phyloP scores from a whole-genome alignment of 2,113 vertebrate species.

The Erythrolamprus reginae region DNA sequence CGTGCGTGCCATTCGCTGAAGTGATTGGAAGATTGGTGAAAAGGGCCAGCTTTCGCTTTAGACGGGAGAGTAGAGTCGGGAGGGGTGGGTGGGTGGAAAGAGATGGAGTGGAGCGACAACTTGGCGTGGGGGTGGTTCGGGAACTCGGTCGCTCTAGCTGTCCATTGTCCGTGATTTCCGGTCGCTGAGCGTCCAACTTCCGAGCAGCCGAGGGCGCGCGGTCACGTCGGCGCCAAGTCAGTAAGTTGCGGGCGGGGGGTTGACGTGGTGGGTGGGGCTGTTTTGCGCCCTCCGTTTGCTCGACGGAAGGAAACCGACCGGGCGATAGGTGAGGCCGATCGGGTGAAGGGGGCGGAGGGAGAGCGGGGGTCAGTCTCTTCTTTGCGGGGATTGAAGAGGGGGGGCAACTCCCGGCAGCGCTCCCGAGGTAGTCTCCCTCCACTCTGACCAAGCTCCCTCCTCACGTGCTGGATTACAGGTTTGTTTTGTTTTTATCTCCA shows the following conservation, averaged over 20 bases:
- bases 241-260: neutral
- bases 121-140: neutral
- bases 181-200: neutral
- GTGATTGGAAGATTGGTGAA: neutral
- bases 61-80: neutral
- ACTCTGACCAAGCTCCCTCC: neutral
- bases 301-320: neutral
- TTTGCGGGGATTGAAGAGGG: neutral
- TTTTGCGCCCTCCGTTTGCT: neutral
- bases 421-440: neutral
- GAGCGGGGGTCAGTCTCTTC: neutral
- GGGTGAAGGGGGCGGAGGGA: neutral
- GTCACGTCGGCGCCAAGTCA: neutral
- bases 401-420: neutral
- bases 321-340: neutral
- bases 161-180: neutral
- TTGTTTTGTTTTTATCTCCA: neutral
- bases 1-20: neutral
- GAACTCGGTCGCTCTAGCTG: neutral
- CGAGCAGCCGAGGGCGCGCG: neutral
- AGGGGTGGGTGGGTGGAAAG: accelerated
- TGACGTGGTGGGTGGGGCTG: neutral
- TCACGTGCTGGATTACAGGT: neutral
- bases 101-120: neutral
- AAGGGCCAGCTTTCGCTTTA: neutral